A percentile compares a stretch with the other conserved stretches of the same genome.
phyloP scores from a whole-genome alignment of 2,797 vertebrate species.

The Lepidocolaptes lacrymiger region DNA sequence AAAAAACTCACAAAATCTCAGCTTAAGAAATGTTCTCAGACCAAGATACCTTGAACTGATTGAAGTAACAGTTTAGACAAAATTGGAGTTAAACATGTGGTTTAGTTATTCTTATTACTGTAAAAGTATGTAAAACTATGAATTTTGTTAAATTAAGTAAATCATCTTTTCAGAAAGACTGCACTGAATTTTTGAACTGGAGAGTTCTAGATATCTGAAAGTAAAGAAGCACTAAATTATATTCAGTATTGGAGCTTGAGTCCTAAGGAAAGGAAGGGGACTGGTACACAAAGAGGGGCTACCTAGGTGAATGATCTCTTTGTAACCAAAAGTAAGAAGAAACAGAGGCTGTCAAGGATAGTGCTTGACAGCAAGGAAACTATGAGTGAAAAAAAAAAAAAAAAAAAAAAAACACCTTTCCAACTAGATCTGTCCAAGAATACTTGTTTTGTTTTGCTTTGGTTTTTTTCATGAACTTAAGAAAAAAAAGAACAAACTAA shows the following conservation, averaged over 20 bases:
- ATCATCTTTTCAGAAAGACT: not conserved
- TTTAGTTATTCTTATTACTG: not conserved
- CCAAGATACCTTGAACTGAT: not conserved
- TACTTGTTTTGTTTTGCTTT: no score
- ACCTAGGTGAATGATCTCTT: not conserved
- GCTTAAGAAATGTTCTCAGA: not conserved
- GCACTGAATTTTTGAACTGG: not conserved
- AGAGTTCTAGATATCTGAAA: not conserved
- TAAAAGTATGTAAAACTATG: not conserved
- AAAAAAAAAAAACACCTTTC: not conserved
- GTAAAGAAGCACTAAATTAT: not conserved
- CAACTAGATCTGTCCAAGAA: not conserved
- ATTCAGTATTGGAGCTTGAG: not conserved
- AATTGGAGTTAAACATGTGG: not conserved
- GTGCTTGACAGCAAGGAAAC: not conserved
- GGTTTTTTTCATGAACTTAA: not conserved
- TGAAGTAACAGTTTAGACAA: not conserved
- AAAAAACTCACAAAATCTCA: not conserved
- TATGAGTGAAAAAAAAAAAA: fast-evolving
- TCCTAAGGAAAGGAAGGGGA: not conserved
- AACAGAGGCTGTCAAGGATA: not conserved
- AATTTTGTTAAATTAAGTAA: not conserved
- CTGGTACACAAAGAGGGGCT: not conserved
- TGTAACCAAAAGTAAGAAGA: not conserved
- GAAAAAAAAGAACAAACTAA: not conserved